Evolutionary conservation across 1,140 invertebrate genomes (phyloP), one percentile per base, ranked within the genome.

Genomic region (Lordiphosa stackelbergi): DNA sequence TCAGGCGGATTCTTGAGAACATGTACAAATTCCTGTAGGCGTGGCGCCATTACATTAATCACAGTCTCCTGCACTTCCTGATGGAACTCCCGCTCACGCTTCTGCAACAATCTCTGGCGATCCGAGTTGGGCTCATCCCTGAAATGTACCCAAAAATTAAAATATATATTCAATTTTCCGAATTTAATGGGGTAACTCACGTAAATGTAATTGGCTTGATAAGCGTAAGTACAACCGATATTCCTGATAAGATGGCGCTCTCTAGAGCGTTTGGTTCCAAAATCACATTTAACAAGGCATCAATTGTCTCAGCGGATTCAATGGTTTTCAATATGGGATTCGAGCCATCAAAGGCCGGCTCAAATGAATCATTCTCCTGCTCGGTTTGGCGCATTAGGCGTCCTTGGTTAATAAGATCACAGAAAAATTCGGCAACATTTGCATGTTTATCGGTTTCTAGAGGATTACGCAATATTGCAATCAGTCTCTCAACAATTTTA

Each of bases 341-440:
- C 11, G 69, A 74, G 58, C 78, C 73, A 60, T 72, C 75, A 53
- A 86, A 86, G 37, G 77, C 70, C 47, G 79, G 85, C 65, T 87
- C 85, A 73, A 85, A 86, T 41, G 66, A 85, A 79, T 77, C 83
- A 62, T 85, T 89, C 79, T 94, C 92, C 45, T 88, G 88, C 35
- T 89, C 88, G 71, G 89, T 90, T 74, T 89, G 89, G 77, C 91
- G 90, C 83, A 91, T 91, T 65, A 95, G 92, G 74, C 94, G 89
- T 37, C 92, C 91, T 65, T 91, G 90, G 64, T 90, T 90, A 70
- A 95, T 91, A 84, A 95, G 92, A 91, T 96, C 94, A 91, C 92
- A 94, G 66, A 96, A 90, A 83, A 95, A 91, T 88, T 95, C 92
- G 72, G 94, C 91, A 85, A 93, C 93, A 90, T 96, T 96, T 73